Base-by-base conservation (phyloP, 2,888 invertebrate species). In the Drosophila lacicola region DNA sequence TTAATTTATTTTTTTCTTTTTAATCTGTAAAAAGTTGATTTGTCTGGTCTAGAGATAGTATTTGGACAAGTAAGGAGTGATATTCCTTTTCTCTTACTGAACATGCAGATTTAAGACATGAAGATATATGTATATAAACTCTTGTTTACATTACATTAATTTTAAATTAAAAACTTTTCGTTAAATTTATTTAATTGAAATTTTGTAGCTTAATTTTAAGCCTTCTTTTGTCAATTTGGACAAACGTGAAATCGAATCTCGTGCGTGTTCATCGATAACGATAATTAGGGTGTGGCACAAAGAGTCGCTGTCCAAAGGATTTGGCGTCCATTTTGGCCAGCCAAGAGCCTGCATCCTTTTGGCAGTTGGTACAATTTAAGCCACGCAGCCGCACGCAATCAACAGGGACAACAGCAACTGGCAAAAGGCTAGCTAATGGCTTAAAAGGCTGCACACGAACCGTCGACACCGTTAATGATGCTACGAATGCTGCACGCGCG, bases 381-480 rank as follows among this genome's bases (percentile, higher is more conserved):
- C 60, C 54, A 46, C 37, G 34, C 19, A 46, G 37, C 49, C 46
- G 57, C 66, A 50, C 64, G 46, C 85, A 88, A 85, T 85, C 82
- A 88, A 51, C 77, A 68, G 55, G 45, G 64, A 82, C 54, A 78
- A 74, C 75, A 66, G 42, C 44, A 57, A 42, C 17, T 42, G 19
- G 36, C 36, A 36, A 36, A 36, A 9, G 36, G 36, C 19, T 25
- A 37, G 33, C 21, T 6, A 41, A 53, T 45, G 53, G 53, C 55
- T 54, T 33, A 61, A 55, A 61, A 44, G 45, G 49, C 21, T 54
- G 42, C 50, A n/a, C 44, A 36, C 42, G 19, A 55, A 45, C 63
- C 19, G 57, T 19, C 46, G 60, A 39, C 56, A 53, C 77, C 74
- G 88, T 88, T 82, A 82, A 82, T 82, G 88, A 82, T 82, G 85